Conservation (phyloP, 2,797 vertebrate species). For the Typhlichthys eigenmanni region DNA sequence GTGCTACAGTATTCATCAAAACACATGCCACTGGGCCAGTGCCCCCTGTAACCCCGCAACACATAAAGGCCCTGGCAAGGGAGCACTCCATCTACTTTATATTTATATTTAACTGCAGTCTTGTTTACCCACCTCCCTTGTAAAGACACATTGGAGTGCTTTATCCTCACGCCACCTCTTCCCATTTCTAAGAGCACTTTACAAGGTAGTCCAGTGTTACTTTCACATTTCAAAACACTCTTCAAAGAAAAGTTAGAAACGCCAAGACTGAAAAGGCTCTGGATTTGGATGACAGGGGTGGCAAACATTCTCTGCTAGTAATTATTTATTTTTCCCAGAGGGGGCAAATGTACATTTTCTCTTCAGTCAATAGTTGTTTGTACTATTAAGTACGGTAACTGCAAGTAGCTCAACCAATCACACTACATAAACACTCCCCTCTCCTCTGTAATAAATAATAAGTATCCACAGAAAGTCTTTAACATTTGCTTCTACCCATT, state of each 20-base stretch:
- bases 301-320: background rate
- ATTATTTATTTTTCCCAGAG: background rate
- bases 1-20: constrained; percentile 52
- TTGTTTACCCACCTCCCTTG: constrained; percentile 5
- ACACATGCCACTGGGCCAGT: constrained; percentile 50
- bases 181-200: constrained; percentile 3
- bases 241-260: background rate
- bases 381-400: background rate
- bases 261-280: background rate
- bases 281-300: background rate
- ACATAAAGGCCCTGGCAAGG: constrained; percentile 46
- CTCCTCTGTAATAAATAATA: background rate
- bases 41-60: constrained; percentile 22
- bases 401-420: constrained; percentile 4
- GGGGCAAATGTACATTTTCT: background rate
- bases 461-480: background rate
- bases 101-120: constrained; percentile 14
- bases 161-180: background rate
- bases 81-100: background rate
- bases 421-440: constrained; percentile 9
- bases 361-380: background rate
- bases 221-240: background rate
- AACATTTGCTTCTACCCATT: background rate
- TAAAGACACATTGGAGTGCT: background rate
- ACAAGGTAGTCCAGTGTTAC: background rate